Evolutionary conservation across 2,113 vertebrate genomes (phyloP).

Genomic region (Plectropomus leopardus): DNA sequence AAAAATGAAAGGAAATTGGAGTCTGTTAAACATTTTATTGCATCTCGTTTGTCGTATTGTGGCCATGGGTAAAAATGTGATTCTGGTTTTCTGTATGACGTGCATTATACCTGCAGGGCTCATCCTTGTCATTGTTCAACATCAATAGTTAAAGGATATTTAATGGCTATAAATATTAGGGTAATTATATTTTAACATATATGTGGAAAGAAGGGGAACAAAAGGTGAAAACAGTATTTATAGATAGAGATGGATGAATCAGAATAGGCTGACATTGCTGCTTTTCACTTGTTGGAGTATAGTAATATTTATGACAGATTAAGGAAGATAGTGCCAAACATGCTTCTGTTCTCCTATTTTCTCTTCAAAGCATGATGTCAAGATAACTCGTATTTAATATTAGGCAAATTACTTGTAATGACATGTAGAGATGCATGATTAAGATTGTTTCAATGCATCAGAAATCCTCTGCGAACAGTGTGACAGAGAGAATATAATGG

Average conservation of each 20-base stretch:
- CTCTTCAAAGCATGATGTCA: background rate
- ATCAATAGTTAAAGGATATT: conserved; percentile 2
- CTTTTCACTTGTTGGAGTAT: background rate
- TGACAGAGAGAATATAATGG: background rate
- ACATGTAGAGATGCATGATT: background rate
- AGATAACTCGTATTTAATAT: too few relatives aligned
- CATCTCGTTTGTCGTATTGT: background rate
- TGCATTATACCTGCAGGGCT: background rate
- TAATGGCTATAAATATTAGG: background rate
- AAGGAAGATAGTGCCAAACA: background rate
- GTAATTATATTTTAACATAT: background rate
- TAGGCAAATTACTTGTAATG: background rate
- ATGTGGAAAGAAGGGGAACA: background rate
- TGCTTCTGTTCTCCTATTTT: background rate
- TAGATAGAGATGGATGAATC: background rate
- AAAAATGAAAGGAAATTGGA: conserved; percentile 2
- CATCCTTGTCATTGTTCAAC: conserved; percentile 7
- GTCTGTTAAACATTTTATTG: conserved; percentile 32
- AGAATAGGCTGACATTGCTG: background rate
- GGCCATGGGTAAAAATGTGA: background rate
- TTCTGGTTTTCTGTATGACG: background rate
- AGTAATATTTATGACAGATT: background rate
- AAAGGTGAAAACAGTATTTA: background rate
- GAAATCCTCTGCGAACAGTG: background rate
- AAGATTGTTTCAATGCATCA: background rate